phyloP scores from a whole-genome alignment of 2,888 invertebrate genomes.

The Heterodera filipjevi region DNA sequence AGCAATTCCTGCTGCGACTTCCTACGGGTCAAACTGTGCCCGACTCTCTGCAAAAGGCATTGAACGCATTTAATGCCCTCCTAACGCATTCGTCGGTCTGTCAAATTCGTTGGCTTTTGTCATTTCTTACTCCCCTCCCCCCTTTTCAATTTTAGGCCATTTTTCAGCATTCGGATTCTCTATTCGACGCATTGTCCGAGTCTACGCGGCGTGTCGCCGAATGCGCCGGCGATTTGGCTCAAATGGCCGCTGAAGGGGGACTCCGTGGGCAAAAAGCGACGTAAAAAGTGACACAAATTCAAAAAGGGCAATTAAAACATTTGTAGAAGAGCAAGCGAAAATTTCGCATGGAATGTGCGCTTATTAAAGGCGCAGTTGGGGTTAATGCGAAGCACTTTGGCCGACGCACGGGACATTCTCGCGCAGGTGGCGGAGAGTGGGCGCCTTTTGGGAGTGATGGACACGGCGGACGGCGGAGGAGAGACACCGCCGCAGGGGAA shows the following conservation, averaged over 20 bases:
- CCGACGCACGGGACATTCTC: conserved; percentile 69
- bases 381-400: conserved; percentile 68
- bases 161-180: conserved; percentile 1
- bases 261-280: conserved; percentile 69
- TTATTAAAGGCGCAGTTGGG: conserved; percentile 71
- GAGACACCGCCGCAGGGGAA: not conserved
- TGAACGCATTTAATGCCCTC: conserved; percentile 55
- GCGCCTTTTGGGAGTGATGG: conserved; percentile 16
- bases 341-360: conserved; percentile 71
- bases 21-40: conserved; percentile 45
- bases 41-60: conserved; percentile 59
- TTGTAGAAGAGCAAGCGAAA: conserved; percentile 68
- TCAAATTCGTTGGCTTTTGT: not conserved
- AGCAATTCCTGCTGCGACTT: conserved; percentile 33
- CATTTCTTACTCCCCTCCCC: conserved; percentile 2
- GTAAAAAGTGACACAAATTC: conserved; percentile 9
- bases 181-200: conserved; percentile 57
- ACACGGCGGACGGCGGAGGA: not conserved
- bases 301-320: not conserved
- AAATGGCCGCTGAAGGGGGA: conserved; percentile 67
- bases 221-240: conserved; percentile 68
- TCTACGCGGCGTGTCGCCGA: conserved; percentile 63
- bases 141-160: conserved; percentile 12
- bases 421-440: conserved; percentile 67
- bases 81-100: conserved; percentile 46